Percentiles rank a stretch among this genome's conserved stretches.
Conservation (phyloP, 2,113 vertebrate genomes). For the Delphinapterus leucas region DNA sequence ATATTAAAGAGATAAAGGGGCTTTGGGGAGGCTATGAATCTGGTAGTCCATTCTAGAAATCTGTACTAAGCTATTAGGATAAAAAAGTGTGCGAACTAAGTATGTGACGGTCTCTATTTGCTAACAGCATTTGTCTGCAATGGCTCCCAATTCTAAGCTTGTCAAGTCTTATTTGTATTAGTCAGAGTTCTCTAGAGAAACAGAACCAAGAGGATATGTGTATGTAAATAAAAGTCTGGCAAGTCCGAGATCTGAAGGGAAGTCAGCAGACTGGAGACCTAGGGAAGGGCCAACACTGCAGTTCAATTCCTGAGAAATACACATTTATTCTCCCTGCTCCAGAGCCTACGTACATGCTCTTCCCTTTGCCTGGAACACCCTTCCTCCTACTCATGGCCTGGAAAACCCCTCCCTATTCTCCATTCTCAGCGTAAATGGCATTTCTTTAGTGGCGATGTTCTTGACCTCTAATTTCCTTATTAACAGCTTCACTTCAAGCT, state of each 20-base stretch:
- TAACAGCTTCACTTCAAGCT: neutral
- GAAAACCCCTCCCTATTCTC: neutral
- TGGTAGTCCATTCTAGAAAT: neutral
- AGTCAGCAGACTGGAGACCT: neutral
- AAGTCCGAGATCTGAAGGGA: neutral
- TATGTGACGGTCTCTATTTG: neutral
- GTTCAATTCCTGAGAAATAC: neutral
- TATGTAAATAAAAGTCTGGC: neutral
- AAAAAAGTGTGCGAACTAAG: neutral
- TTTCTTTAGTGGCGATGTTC: neutral
- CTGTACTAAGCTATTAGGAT: neutral
- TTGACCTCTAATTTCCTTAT: neutral
- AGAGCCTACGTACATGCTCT: neutral
- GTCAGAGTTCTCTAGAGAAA: neutral
- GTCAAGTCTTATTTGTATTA: neutral
- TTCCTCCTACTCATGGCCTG: neutral
- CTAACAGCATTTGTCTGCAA: neutral
- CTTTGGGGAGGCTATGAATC: neutral
- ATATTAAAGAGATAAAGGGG: neutral
- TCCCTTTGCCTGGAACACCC: neutral
- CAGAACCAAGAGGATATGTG: neutral
- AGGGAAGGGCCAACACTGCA: neutral
- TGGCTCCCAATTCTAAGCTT: neutral
- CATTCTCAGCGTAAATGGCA: neutral
- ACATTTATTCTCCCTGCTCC: neutral